Base-by-base conservation (phyloP, 30 jellyfish, hydroid and myxozoan species). In the Nemopilema nomurai region DNA sequence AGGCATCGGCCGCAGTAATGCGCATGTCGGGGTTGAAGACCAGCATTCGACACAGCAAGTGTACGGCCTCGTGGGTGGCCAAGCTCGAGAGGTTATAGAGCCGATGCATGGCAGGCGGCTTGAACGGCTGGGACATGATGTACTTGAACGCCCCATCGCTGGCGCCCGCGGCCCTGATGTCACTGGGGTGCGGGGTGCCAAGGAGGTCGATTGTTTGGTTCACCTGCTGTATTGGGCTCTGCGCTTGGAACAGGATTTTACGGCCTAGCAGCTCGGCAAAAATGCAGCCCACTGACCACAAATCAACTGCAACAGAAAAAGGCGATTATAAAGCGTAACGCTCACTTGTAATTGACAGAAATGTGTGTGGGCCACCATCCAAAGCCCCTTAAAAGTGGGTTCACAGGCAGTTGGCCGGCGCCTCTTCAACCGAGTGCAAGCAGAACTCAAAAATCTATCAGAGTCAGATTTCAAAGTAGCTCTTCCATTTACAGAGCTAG, bases 251-350 rank as follows among this genome's bases (percentile, higher is more conserved):
- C 26, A 92, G 79, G 57, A 92, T 92, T 72, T 83, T 87, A 9
- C 98, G 90, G 8, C 98, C 98, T 19, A 92, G 97, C 49, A 92
- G 77, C 78, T 92, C 98, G 63, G 98, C 98, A 63, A 92, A 92
- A 28, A 92, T 92, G 87, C 98, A 92, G 8, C 98, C 98, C 67
- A 92, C 97, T 33, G 97, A 80, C 98, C 98, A 92, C 41, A 92
- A 50, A 75, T 92, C 98, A 62, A 92, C 98, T 92, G 69, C 27
- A 75, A 80, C 17, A 63, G 21, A 67, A 83, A n/a, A n/a, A n/a
- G n/a, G n/a, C n/a, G n/a, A n/a, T n/a, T n/a, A n/a, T 4, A 25
- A 24, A 70, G 7, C 51, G 28, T 22, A n/a, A n/a, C n/a, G n/a
- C n/a, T n/a, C n/a, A n/a, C n/a, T n/a, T n/a, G n/a, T n/a, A n/a